Conservation (phyloP, 1,140 invertebrate genomes). For the Drosophila ogumai region DNA sequence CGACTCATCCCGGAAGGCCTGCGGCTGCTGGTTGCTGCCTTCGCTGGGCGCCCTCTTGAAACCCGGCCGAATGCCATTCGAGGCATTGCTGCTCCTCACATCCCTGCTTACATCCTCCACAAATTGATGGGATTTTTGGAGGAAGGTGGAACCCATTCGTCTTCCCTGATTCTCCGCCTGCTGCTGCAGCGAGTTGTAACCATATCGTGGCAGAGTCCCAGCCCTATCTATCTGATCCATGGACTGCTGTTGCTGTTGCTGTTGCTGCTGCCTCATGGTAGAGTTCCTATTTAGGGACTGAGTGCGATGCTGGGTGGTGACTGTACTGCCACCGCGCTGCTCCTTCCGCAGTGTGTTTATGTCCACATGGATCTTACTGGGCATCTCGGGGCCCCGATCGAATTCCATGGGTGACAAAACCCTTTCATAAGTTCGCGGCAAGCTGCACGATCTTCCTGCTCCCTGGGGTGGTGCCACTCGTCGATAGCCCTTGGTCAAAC, state of each 20-base stretch:
- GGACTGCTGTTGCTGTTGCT: slow-evolving; percentile 51
- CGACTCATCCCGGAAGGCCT: slow-evolving; percentile 90
- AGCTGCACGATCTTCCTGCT: slow-evolving; percentile 83
- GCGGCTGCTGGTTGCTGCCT: slow-evolving; percentile 85
- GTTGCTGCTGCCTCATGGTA: slow-evolving; percentile 60
- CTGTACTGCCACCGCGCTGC: slow-evolving; percentile 69
- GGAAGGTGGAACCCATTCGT: slow-evolving; percentile 89
- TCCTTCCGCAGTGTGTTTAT: slow-evolving; percentile 68
- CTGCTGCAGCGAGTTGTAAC: slow-evolving; percentile 85
- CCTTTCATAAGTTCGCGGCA: slow-evolving; percentile 85
- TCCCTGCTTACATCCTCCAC: slow-evolving; percentile 88
- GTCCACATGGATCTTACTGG: slow-evolving; percentile 78
- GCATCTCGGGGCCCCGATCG: slow-evolving; percentile 86
- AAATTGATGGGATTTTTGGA: slow-evolving; percentile 90
- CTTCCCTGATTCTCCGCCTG: slow-evolving; percentile 85
- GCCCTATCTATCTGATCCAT: slow-evolving; percentile 85
- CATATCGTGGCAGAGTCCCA: slow-evolving; percentile 88
- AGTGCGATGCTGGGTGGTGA: slow-evolving; percentile 60
- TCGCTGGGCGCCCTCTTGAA: slow-evolving; percentile 85
- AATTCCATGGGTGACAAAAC: slow-evolving; percentile 88
- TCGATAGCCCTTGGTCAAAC: slow-evolving; percentile 87
- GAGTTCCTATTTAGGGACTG: slow-evolving; percentile 73
- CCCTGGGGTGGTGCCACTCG: slow-evolving; percentile 86
- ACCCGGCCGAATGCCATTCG: slow-evolving; percentile 85
- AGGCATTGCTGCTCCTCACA: slow-evolving; percentile 74